These are phyloP conservation scores for Drosophila robusta DNA, from an alignment of 2,888 invertebrate species.

Conservation along the genomic window DNA sequence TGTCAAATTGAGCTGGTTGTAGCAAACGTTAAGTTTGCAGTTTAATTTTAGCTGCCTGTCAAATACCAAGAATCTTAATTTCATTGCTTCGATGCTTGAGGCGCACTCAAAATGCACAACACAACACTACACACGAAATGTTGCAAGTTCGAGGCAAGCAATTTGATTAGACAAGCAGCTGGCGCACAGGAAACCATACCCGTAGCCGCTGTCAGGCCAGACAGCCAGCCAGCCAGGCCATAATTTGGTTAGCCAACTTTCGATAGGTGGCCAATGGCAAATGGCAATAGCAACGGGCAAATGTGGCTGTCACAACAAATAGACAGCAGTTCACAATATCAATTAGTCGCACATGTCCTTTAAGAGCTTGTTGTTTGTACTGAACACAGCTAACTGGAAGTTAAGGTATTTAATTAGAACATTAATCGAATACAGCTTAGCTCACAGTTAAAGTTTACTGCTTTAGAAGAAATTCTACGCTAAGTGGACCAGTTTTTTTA, in stretches of 20 bases:
- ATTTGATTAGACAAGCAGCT: constrained; percentile 20
- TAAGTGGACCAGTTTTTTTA: too few relatives aligned
- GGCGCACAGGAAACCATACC: constrained; percentile 20
- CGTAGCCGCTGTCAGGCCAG: constrained; percentile 1
- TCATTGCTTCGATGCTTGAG: constrained; percentile 9
- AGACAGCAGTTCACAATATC: constrained; percentile 9
- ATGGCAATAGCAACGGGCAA: constrained; percentile 5
- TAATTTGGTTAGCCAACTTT: constrained; percentile 47
- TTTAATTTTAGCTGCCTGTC: neutral
- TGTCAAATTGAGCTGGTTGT: too few relatives aligned
- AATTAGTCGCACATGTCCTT: constrained; percentile 31
- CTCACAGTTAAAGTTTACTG: neutral
- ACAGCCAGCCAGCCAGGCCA: constrained; percentile 11
- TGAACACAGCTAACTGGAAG: too few relatives aligned
- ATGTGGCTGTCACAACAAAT: constrained; percentile 16
- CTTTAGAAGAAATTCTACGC: too few relatives aligned
- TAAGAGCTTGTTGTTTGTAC: neutral
- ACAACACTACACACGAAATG: constrained; percentile 12
- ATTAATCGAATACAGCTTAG: neutral
- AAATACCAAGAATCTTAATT: neutral
- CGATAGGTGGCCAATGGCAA: constrained; percentile 33
- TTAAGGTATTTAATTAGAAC: too few relatives aligned
- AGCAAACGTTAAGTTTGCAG: neutral
- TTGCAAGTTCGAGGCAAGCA: constrained; percentile 12
- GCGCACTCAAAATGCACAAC: constrained; percentile 9